Percentiles rank a stretch among this genome's conserved stretches.
Evolutionary conservation across 2,113 vertebrate genomes (phyloP).

Genomic region (Antechinus flavipes): DNA sequence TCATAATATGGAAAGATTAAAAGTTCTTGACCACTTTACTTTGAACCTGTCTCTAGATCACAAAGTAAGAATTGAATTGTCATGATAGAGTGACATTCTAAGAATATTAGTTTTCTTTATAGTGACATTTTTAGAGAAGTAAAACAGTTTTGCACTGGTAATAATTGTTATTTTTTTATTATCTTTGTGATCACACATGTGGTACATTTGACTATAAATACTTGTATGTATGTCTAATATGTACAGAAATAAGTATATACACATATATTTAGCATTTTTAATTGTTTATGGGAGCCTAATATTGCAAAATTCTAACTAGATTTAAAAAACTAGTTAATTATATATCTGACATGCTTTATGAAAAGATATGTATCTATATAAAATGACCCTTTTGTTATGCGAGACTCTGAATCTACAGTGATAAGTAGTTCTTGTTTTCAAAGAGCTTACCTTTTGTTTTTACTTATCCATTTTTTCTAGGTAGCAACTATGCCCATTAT

Average conservation of each 20-base stretch:
- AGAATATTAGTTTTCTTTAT: not conserved
- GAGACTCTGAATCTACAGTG: not conserved
- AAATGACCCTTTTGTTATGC: not conserved
- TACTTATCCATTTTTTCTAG: conserved; percentile 75
- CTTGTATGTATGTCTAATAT: not conserved
- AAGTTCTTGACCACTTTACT: conserved; percentile 34
- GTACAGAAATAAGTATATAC: not conserved
- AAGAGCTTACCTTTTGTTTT: not conserved
- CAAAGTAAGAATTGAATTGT: conserved; percentile 29
- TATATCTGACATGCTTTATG: not conserved
- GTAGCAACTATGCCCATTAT: conserved; percentile 78
- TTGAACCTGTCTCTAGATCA: conserved; percentile 29
- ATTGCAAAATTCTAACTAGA: not conserved
- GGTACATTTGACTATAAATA: not conserved
- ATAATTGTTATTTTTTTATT: not conserved
- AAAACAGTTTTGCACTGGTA: not conserved
- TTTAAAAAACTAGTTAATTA: not conserved
- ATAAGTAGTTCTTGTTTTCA: not conserved
- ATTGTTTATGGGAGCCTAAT: conserved; percentile 8
- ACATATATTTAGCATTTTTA: not conserved
- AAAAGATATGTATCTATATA: conserved; percentile 21
- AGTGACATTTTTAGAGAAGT: conserved; percentile 14
- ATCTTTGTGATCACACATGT: not conserved
- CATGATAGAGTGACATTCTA: conserved; percentile 27
- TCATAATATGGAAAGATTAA: conserved; percentile 7